phyloP scores from a whole-genome alignment of 2,888 invertebrate genomes.

The Gnatocerus cornutus region DNA sequence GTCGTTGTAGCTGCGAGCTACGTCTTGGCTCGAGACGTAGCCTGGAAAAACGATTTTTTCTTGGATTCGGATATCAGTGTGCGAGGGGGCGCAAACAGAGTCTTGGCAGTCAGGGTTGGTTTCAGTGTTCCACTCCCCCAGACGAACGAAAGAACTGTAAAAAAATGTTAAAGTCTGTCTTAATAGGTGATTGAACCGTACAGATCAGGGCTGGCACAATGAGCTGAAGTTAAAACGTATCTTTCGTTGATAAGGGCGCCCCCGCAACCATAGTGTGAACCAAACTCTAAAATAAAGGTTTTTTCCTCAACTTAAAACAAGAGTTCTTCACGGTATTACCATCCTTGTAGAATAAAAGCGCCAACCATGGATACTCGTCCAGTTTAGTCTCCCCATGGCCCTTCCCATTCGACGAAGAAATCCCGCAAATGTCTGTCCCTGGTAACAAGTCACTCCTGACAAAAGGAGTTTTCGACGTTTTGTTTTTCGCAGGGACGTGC shows the following conservation, averaged over 20 bases:
- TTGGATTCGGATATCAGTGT: background rate
- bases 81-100: too few species aligned
- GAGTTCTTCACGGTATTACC: background rate
- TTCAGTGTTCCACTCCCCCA: background rate
- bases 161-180: too few species aligned
- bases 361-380: slow-evolving; percentile 2
- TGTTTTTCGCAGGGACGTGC: background rate
- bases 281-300: too few species aligned
- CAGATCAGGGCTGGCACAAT: slow-evolving; percentile 5
- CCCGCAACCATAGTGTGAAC: slow-evolving; percentile 6
- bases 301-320: too few species aligned
- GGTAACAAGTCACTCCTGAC: background rate
- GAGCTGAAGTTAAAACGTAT: slow-evolving; percentile 24
- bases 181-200: too few species aligned
- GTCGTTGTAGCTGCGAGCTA: background rate
- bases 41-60: background rate
- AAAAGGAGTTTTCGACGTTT: too few species aligned
- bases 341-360: background rate
- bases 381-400: background rate
- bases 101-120: background rate
- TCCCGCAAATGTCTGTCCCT: background rate
- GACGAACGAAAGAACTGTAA: too few species aligned
- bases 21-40: background rate
- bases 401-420: background rate
- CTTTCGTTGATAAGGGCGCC: slow-evolving; percentile 16